Conservation (phyloP, 2,888 invertebrate genomes). For the Andrena camellia region DNA sequence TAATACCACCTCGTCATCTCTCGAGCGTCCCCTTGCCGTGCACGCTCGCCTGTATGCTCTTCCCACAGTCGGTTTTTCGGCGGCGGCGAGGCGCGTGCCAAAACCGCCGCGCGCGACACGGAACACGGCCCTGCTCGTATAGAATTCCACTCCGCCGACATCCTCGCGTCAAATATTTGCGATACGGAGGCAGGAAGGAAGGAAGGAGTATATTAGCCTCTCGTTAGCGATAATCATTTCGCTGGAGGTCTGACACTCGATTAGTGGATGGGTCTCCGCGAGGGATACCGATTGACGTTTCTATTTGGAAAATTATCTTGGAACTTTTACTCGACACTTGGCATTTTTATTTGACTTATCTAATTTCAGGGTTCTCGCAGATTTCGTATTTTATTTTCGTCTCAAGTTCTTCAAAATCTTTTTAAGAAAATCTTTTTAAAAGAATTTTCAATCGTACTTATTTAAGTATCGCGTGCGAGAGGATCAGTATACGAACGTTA, state of each 20-base stretch:
- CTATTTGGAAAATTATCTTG: no score
- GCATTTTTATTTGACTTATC: no score
- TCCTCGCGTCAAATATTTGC: slow-evolving; percentile 61
- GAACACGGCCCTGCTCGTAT: slow-evolving; percentile 52
- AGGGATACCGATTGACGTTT: no score
- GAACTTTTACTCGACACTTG: no score
- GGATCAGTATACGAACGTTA: neutral
- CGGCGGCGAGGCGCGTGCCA: slow-evolving; percentile 58
- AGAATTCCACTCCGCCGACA: slow-evolving; percentile 57
- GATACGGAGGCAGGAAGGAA: slow-evolving; percentile 23
- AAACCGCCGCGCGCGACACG: slow-evolving; percentile 40
- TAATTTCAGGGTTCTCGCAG: no score
- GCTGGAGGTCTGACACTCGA: neutral
- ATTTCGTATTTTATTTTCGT: no score
- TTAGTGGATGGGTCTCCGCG: neutral
- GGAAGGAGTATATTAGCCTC: slow-evolving; percentile 24
- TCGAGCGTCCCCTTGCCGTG: slow-evolving; percentile 20
- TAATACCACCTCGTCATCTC: slow-evolving; percentile 69
- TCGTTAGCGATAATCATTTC: slow-evolving; percentile 29
- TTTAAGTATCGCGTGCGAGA: neutral
- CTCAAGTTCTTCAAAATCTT: neutral
- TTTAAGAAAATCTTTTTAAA: no score
- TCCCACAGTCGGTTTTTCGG: slow-evolving; percentile 78
- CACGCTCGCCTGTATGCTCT: slow-evolving; percentile 75
- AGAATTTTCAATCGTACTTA: no score